Percentiles rank a stretch among this genome's conserved stretches.
phyloP scores from a whole-genome alignment of 1,140 invertebrate species.

The Ostrea edulis region DNA sequence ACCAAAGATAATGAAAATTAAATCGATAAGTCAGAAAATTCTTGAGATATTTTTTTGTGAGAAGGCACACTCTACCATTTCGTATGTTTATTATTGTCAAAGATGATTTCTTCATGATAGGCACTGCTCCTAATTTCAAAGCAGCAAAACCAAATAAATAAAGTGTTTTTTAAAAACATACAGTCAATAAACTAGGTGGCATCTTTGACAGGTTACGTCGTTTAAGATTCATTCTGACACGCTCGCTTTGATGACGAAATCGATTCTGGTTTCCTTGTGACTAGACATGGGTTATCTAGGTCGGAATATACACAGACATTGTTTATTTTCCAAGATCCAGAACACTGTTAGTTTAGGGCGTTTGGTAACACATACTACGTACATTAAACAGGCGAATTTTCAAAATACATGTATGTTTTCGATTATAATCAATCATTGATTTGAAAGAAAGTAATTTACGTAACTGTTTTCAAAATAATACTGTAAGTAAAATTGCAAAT shows the following conservation, averaged over 20 bases:
- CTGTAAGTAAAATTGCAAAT: no score
- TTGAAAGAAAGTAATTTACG: not conserved
- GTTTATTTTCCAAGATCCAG: constrained; percentile 18
- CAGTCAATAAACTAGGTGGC: constrained; percentile 1
- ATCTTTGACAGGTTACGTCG: constrained; percentile 17
- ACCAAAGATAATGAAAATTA: no score
- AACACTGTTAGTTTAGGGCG: constrained; percentile 6
- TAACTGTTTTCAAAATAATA: no score
- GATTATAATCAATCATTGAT: not conserved
- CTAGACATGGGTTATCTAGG: constrained; percentile 2
- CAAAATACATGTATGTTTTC: not conserved
- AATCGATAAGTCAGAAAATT: no score
- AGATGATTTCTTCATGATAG: not conserved
- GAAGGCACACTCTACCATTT: not conserved
- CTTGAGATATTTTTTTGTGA: no score
- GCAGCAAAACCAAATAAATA: constrained; percentile 10
- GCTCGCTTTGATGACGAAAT: not conserved
- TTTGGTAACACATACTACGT: not conserved
- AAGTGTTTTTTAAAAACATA: not conserved
- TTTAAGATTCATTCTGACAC: not conserved
- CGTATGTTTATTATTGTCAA: constrained; percentile 6
- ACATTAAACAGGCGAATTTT: not conserved
- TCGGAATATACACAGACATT: constrained; percentile 24
- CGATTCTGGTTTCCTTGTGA: not conserved
- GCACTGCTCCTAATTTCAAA: not conserved